phyloP scores from a whole-genome alignment of 2,797 vertebrate genomes.

The Enoplosus armatus region DNA sequence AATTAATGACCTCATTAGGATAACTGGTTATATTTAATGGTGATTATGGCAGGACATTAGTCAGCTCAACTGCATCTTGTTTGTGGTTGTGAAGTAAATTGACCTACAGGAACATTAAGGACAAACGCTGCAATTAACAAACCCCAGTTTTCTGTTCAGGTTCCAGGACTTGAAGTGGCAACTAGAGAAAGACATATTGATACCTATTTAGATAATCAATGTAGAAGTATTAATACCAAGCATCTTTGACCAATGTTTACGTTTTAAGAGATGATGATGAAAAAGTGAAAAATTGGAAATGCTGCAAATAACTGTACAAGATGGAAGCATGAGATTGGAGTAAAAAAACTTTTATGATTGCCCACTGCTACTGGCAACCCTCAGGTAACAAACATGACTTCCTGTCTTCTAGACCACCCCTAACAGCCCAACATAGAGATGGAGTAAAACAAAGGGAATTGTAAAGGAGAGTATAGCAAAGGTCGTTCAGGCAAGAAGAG shows the following conservation, averaged over 20 bases:
- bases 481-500: neutral
- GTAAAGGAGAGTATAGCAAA: conserved; percentile 2
- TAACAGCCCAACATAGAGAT: neutral
- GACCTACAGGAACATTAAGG: conserved; percentile 38
- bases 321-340: neutral
- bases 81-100: conserved; percentile 28
- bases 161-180: neutral
- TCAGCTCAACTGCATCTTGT: conserved; percentile 39
- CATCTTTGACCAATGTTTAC: neutral
- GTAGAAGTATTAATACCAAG: neutral
- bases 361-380: neutral
- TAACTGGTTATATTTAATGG: conserved; percentile 34
- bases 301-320: neutral
- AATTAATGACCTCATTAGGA: conserved; percentile 51
- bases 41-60: conserved; percentile 37
- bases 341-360: neutral
- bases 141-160: neutral
- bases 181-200: neutral
- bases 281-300: neutral
- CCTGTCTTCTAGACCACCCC: neutral
- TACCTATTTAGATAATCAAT: too few relatives aligned
- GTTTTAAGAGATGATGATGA: neutral
- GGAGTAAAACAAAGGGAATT: conserved; percentile 20
- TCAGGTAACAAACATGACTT: neutral
- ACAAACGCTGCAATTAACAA: neutral